These are phyloP conservation scores for Bombus balteatus DNA, from an alignment of 1,140 invertebrate genomes.

Conservation along the genomic window DNA sequence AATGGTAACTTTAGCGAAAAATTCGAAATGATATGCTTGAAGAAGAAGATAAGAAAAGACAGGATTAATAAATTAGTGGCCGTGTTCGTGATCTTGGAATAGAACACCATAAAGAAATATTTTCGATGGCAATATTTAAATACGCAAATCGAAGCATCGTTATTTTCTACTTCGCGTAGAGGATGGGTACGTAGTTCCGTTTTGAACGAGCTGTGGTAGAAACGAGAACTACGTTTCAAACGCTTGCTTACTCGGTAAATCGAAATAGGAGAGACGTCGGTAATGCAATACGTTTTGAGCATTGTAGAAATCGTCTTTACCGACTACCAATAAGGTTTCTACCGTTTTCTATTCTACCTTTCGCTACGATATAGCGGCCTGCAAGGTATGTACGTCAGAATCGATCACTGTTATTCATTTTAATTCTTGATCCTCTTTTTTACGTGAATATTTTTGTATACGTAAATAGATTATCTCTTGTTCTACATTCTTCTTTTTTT, in stretches of 20 bases:
- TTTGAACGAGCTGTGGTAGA: not conserved
- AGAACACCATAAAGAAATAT: not conserved
- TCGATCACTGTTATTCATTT: too few species aligned
- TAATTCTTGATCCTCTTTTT: not conserved
- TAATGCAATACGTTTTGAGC: conserved; percentile 11
- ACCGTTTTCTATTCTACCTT: not conserved
- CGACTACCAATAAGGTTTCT: conserved; percentile 11
- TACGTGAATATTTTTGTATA: not conserved
- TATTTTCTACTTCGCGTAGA: not conserved
- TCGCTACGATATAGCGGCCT: not conserved
- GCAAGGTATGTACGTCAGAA: not conserved
- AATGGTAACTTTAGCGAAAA: not conserved
- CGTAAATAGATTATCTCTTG: not conserved
- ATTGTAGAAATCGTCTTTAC: conserved; percentile 13
- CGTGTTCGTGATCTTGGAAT: conserved; percentile 1
- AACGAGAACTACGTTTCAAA: not conserved
- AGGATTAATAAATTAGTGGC: not conserved
- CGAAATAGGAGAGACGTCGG: conserved; percentile 9
- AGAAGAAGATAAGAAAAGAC: not conserved
- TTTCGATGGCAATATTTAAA: not conserved
- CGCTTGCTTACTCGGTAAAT: conserved; percentile 9
- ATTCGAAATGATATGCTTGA: not conserved
- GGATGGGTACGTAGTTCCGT: not conserved
- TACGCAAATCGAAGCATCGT: not conserved
- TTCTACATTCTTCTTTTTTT: not conserved